Percentiles rank a stretch among this genome's conserved stretches.
phyloP scores from a whole-genome alignment of 2,888 invertebrate genomes.

The Lasioglossum pauxillum region DNA sequence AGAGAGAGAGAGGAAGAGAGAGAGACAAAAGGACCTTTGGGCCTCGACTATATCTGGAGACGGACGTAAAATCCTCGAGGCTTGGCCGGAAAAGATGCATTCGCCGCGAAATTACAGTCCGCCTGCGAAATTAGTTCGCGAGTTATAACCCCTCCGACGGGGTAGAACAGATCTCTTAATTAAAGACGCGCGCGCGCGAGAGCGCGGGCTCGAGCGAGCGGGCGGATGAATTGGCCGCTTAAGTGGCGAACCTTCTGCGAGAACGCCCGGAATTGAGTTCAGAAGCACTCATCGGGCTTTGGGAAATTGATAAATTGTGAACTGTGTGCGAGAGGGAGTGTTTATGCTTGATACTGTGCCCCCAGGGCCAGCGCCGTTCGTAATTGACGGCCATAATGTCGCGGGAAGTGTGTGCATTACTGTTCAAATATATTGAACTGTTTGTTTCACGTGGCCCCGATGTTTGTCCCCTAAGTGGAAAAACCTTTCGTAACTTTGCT shows the following conservation, averaged over 20 bases:
- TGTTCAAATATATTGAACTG: not conserved
- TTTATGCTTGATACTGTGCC: not conserved
- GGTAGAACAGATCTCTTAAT: constrained; percentile 50
- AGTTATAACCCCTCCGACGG: constrained; percentile 32
- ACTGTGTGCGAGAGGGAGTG: not conserved
- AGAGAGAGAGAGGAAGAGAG: not conserved
- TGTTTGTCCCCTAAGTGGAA: not conserved
- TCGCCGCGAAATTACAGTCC: constrained; percentile 25
- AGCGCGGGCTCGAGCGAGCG: not conserved
- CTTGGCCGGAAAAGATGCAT: constrained; percentile 26
- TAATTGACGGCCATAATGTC: not conserved
- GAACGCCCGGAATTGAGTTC: constrained; percentile 6
- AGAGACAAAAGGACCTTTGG: not conserved
- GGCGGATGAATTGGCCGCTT: constrained; percentile 35
- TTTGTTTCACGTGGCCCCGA: not conserved
- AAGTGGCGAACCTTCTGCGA: not conserved
- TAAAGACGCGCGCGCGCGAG: constrained; percentile 37
- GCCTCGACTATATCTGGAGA: not conserved
- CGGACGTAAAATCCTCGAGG: constrained; percentile 2
- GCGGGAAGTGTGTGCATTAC: not conserved
- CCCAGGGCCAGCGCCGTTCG: not conserved
- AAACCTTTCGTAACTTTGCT: not conserved
- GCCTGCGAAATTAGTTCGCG: constrained; percentile 44
- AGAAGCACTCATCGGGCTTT: not conserved
- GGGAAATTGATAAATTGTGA: constrained; percentile 16